Conservation (phyloP, 2,113 vertebrate species). For the Bujurquina vittata region DNA sequence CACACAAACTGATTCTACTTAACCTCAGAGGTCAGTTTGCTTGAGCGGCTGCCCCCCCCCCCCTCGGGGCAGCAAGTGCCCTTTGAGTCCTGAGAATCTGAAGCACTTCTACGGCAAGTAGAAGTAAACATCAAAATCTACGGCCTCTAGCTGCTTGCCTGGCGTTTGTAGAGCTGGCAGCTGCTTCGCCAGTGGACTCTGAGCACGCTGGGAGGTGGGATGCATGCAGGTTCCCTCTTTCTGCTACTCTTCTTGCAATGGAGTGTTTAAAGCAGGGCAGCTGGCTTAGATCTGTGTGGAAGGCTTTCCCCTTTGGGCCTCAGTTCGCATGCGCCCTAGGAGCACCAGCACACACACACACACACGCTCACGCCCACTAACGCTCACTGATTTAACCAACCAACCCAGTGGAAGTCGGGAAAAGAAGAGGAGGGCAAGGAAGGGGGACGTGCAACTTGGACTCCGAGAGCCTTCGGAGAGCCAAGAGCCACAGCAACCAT, state of each 20-base stretch:
- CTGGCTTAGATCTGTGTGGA: slow-evolving; percentile 76
- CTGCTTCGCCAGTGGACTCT: slow-evolving; percentile 24
- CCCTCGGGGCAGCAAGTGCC: slow-evolving; percentile 52
- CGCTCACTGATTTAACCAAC: slow-evolving; percentile 46
- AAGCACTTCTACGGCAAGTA: neutral
- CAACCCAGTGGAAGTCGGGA: slow-evolving; percentile 45
- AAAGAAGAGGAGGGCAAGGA: slow-evolving; percentile 39
- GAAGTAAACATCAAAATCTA: neutral
- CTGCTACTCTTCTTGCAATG: slow-evolving; percentile 45
- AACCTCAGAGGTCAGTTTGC: slow-evolving; percentile 69
- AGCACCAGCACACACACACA: slow-evolving; percentile 31
- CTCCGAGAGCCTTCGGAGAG: slow-evolving; percentile 6
- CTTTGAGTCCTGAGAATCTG: slow-evolving; percentile 31
- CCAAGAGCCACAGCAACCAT: slow-evolving; percentile 31
- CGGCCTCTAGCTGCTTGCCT: slow-evolving; percentile 2
- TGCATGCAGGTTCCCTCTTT: slow-evolving; percentile 33
- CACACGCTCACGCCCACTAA: slow-evolving; percentile 61
- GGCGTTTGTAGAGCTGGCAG: slow-evolving; percentile 24
- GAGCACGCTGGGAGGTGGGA: slow-evolving; percentile 32
- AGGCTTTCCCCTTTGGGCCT: slow-evolving; percentile 75
- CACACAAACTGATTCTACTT: slow-evolving; percentile 57
- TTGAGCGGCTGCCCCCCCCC: slow-evolving; percentile 14
- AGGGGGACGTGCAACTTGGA: slow-evolving; percentile 31
- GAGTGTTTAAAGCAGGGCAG: slow-evolving; percentile 73
- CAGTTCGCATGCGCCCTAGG: slow-evolving; percentile 75